Base-by-base conservation (phyloP, 2,888 invertebrate species). In the Dysmachus trigonus region DNA sequence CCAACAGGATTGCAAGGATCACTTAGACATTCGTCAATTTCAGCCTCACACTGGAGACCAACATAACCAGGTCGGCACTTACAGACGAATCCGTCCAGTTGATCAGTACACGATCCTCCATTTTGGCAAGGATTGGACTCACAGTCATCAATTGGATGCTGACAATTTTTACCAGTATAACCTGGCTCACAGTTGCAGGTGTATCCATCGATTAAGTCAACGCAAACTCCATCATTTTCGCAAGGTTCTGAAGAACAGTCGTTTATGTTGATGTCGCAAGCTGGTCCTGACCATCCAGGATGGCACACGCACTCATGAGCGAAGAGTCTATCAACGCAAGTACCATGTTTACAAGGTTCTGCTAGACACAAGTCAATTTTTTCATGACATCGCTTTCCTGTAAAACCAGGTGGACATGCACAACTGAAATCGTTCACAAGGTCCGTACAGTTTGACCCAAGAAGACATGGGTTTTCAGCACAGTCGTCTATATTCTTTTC, bases 401-500 rank as follows among this genome's bases (percentile, higher is more conserved):
- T 96, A 90, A 98, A 99, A 51, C 99, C 99, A 53, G 96, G 94
- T 5, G 98, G 97, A 92, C 99, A 99, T 8, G 95, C 93, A 90
- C 99, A 99, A 88, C 94, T 95, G 91, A 98, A 99, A 91, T 99
- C 99, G 88, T 97, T 97, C 0, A 99, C 95, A 89, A 98, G 93
- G 92, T 99, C 99, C 0, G 98, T 98, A 91, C 99, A 99, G 88
- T 96, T 96, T 0, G 98, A 96, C 0, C 96, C 97, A 33, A 99
- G 93, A 0, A 98, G 93, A 91, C 98, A 98, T 33, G 98, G 98
- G 88, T 95, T 95, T 91, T 98, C 98, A 6, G 97, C 95, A 91
- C 98, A 99, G 90, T 99, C 98, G 90, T 99, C 96, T 88, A 95
- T 97, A 90, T 98, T 98, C n/a, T 94, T 94, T 91, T 98, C 98